These are phyloP conservation scores for Timema cristinae DNA, from an alignment of 2,888 invertebrate species.

Conservation along the genomic window DNA sequence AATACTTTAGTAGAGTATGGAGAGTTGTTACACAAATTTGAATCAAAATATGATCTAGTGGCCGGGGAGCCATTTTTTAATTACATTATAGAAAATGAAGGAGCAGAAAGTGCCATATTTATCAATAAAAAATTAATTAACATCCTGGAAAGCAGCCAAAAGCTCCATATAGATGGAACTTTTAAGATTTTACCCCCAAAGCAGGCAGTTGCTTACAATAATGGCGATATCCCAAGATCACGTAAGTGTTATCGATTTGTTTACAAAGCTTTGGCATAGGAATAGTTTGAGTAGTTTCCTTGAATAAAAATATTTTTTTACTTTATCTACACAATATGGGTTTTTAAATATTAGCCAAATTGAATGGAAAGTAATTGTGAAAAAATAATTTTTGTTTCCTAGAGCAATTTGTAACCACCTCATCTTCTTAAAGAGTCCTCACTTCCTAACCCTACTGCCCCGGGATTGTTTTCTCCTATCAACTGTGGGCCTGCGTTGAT, in stretches of 20 bases:
- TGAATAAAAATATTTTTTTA: too few relatives aligned
- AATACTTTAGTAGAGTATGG: background rate
- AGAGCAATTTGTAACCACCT: too few relatives aligned
- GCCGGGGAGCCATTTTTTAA: background rate
- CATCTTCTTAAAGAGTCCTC: too few relatives aligned
- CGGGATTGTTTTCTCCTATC: too few relatives aligned
- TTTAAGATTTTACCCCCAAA: background rate
- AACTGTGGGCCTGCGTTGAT: too few relatives aligned
- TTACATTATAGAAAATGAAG: background rate
- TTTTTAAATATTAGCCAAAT: too few relatives aligned
- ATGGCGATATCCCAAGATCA: constrained; percentile 3
- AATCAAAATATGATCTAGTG: background rate
- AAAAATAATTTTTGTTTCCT: too few relatives aligned
- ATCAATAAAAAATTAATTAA: background rate
- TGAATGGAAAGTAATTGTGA: too few relatives aligned
- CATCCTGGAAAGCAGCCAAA: background rate
- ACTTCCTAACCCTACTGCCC: too few relatives aligned
- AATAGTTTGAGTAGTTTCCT: too few relatives aligned
- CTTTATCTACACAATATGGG: too few relatives aligned
- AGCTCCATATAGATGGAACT: background rate
- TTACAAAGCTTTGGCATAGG: too few relatives aligned
- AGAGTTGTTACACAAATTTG: background rate
- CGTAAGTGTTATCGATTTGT: background rate
- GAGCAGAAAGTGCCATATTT: background rate
- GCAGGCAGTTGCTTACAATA: constrained; percentile 9